phyloP scores from a whole-genome alignment of 2,797 vertebrate genomes.

The Acanthurus lineatus region DNA sequence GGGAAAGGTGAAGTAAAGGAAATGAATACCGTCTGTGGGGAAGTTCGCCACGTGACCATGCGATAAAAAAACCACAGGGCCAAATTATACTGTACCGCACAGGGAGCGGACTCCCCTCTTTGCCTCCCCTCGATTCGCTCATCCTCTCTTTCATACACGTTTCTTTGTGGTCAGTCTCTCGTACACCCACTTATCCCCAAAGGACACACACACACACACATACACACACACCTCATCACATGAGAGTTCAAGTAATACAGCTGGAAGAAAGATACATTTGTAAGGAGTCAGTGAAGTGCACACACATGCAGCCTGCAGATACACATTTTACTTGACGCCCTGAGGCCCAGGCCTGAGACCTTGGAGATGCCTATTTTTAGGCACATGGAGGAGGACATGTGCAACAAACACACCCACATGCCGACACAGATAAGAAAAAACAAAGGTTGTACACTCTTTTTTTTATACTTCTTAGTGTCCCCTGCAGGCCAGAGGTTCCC shows the following conservation, averaged over 20 bases:
- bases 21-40: slow-evolving; percentile 82
- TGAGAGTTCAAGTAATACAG: slow-evolving; percentile 41
- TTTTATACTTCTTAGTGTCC: neutral
- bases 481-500: neutral
- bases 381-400: slow-evolving; percentile 11
- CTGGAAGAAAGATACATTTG: slow-evolving; percentile 40
- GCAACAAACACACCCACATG: slow-evolving; percentile 11
- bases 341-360: slow-evolving; percentile 39
- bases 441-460: neutral
- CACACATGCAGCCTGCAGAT: slow-evolving; percentile 23
- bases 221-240: slow-evolving; percentile 55
- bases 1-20: slow-evolving; percentile 86
- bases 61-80: slow-evolving; percentile 72
- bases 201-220: slow-evolving; percentile 49
- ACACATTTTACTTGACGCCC: slow-evolving; percentile 26
- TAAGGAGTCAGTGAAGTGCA: slow-evolving; percentile 22
- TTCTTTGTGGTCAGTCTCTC: slow-evolving; percentile 52
- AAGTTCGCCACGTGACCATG: slow-evolving; percentile 80
- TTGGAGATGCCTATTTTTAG: slow-evolving; percentile 57
- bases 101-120: slow-evolving; percentile 45
- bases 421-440: slow-evolving; percentile 15
- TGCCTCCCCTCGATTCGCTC: slow-evolving; percentile 17
- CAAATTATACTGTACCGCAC: slow-evolving; percentile 71
- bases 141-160: slow-evolving; percentile 38
- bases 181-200: slow-evolving; percentile 46